A percentile compares a stretch with the other conserved stretches of the same genome.
Evolutionary conservation across 2,888 invertebrate species (phyloP).

Genomic region (Noctuana brunneofusca): DNA sequence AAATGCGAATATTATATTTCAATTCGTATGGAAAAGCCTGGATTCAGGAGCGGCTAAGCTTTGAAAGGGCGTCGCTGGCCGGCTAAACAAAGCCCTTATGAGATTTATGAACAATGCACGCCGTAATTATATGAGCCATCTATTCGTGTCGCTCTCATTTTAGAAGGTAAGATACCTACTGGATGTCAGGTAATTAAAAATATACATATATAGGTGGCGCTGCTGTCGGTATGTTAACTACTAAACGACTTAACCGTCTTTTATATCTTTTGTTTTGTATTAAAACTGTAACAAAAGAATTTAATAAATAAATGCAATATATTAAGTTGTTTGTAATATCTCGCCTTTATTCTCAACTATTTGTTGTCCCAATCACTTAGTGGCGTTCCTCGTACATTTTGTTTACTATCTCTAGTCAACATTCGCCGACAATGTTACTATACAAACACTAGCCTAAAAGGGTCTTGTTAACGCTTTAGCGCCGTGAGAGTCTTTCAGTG

Average conservation of each 20-base stretch:
- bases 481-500: constrained; percentile 52
- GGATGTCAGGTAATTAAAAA: background rate
- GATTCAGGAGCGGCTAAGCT: constrained; percentile 50
- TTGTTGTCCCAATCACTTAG: constrained; percentile 44
- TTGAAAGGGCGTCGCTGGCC: constrained; percentile 53
- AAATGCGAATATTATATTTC: constrained; percentile 28
- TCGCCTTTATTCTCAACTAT: constrained; percentile 33
- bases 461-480: constrained; percentile 56
- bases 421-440: constrained; percentile 54
- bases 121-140: constrained; percentile 74
- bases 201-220: background rate
- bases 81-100: constrained; percentile 74
- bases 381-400: constrained; percentile 45
- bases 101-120: constrained; percentile 79
- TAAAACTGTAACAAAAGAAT: too few relatives aligned
- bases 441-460: constrained; percentile 59
- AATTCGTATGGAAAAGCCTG: constrained; percentile 28
- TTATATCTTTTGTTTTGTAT: too few relatives aligned
- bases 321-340: constrained; percentile 1
- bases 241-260: too few relatives aligned
- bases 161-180: background rate
- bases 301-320: background rate
- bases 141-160: constrained; percentile 57
- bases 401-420: constrained; percentile 46
- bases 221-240: too few relatives aligned